Percentiles rank a stretch among this genome's conserved stretches.
Evolutionary conservation across 2,797 vertebrate genomes (phyloP).

Genomic region (Discoglossus pictus): DNA sequence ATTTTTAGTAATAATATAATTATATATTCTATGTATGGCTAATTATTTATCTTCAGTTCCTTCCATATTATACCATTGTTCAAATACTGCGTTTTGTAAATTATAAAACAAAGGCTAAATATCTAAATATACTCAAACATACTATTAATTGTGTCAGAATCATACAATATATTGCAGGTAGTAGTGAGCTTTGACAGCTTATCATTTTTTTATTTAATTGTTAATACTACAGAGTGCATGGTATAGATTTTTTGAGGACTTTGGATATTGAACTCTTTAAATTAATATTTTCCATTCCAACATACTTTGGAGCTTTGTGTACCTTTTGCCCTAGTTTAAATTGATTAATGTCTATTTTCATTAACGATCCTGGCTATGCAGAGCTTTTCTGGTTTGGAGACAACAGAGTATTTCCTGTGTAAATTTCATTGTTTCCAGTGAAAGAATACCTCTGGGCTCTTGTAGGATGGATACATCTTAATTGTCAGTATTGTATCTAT

Average conservation of each 20-base stretch:
- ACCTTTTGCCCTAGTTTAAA: constrained; percentile 39
- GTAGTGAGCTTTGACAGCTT: constrained; percentile 20
- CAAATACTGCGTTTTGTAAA: constrained; percentile 12
- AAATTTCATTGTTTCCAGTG: constrained; percentile 41
- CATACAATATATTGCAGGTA: constrained; percentile 14
- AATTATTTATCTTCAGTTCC: not conserved
- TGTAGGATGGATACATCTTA: constrained; percentile 28
- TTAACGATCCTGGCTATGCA: constrained; percentile 36
- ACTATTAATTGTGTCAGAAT: not conserved
- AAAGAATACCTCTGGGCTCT: constrained; percentile 26
- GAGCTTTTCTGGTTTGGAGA: constrained; percentile 14
- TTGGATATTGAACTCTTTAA: constrained; percentile 41
- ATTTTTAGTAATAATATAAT: not conserved
- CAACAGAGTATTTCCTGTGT: constrained; percentile 28
- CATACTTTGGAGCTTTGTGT: constrained; percentile 38
- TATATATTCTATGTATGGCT: not conserved
- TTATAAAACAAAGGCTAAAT: constrained; percentile 7
- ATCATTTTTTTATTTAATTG: constrained; percentile 34
- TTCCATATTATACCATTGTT: not conserved
- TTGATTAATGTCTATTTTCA: constrained; percentile 50
- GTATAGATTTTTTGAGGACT: constrained; percentile 43
- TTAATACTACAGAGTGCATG: constrained; percentile 25
- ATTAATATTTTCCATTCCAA: constrained; percentile 43
- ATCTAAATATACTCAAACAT: constrained; percentile 5
- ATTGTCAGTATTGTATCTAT: constrained; percentile 33